Base-by-base conservation (phyloP, 2,888 invertebrate genomes). In the Listrodromus nycthemerus region DNA sequence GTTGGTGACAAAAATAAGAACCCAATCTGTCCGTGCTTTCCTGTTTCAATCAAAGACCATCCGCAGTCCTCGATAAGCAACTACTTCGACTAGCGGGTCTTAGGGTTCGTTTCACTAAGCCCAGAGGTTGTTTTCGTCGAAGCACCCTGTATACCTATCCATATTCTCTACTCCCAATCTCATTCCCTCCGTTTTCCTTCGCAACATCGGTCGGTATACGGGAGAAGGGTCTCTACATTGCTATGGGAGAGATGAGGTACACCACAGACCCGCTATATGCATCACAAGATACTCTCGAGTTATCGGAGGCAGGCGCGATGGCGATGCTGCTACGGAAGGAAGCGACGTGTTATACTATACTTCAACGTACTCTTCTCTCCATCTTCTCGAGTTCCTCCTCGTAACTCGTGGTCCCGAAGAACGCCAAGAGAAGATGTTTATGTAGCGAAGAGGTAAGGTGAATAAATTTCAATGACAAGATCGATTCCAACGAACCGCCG, bases 391-490 rank as follows among this genome's bases (percentile, higher is more conserved):
- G 61, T 70, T 48, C 63, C 65, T 55, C 48, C 73, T 66, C 45
- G 71, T 63, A 66, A 65, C 71, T 81, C 48, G 73, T 27, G 55
- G 63, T 75, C 69, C 33, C 30, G 41, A 75, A 58, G 37, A 76
- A 81, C 76, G 55, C 71, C 81, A 16, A 71, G 70, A 65, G 73
- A 76, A 71, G 81, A 81, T 76, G 76, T 81, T 81, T 81, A 76
- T 76, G 76, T 76, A 71, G 70, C 76, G 13, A 30, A 76, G 63
- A 45, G 58, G 24, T 76, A 73, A 74, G 81, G 78, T 78, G 84
- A 86, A 86, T 86, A 84, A 84, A 86, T 86, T 81, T 78, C 78
- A 76, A 74, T 67, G 84, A 83, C 79, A 83, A 84, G 86, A 84
- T 86, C 84, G 84, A 84, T 86, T 83, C 80, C 70, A 78, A 69